Conservation (phyloP, 2,888 invertebrate genomes). For the Xylophagus ater region DNA sequence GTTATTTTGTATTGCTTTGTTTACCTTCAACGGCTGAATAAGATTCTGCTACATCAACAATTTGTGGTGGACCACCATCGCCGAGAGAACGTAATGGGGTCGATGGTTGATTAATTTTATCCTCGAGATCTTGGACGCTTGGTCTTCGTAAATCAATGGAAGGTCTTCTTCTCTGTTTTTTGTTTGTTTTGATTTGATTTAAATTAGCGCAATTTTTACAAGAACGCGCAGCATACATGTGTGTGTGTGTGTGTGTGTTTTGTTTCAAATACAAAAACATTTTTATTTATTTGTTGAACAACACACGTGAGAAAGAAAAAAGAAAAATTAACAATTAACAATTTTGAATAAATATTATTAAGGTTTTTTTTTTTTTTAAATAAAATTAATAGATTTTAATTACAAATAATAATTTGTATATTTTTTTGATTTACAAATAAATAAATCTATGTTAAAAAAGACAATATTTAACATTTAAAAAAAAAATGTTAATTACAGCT, state of each 20-base stretch:
- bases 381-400: no score
- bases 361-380: no score
- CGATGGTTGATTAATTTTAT: constrained; percentile 80
- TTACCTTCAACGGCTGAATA: constrained; percentile 94
- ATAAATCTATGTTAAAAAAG: no score
- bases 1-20: constrained; percentile 10
- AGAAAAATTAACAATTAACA: constrained; percentile 12
- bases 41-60: constrained; percentile 87
- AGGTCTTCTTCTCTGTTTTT: constrained; percentile 63
- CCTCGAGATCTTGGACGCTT: constrained; percentile 82
- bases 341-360: no score
- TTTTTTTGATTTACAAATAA: no score
- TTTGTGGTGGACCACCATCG: constrained; percentile 73
- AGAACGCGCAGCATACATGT: no score
- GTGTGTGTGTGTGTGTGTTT: constrained; percentile 1
- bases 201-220: constrained; percentile 4
- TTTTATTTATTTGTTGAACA: no score
- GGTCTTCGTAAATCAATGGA: constrained; percentile 84
- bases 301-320: constrained; percentile 10
- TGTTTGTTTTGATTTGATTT: constrained; percentile 8
- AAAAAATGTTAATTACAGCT: no score
- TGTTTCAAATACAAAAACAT: constrained; percentile 2
- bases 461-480: no score
- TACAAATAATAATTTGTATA: no score
- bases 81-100: constrained; percentile 76